Evolutionary conservation across 2,797 vertebrate genomes (phyloP).

Genomic region (Megaceryle alcyon): DNA sequence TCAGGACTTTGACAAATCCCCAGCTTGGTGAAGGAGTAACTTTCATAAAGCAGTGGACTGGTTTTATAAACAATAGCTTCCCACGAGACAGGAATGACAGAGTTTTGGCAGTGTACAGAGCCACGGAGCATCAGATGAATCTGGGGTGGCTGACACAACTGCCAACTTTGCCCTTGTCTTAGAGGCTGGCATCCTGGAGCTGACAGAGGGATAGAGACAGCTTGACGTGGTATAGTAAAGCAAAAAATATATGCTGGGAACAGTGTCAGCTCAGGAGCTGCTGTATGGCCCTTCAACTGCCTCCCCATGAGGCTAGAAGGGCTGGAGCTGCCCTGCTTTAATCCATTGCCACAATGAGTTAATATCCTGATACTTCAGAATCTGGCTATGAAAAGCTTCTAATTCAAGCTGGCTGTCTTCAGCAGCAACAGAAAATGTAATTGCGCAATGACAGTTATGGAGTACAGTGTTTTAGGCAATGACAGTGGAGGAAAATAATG

Average conservation of each 20-base stretch:
- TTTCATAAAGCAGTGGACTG: background rate
- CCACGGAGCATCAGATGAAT: background rate
- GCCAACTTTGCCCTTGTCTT: background rate
- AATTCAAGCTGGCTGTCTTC: constrained; percentile 5
- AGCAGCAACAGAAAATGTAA: constrained; percentile 14
- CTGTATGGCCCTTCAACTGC: background rate
- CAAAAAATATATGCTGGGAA: background rate
- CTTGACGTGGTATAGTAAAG: background rate
- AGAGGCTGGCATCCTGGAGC: constrained; percentile 3
- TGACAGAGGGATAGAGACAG: background rate
- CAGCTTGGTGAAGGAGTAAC: background rate
- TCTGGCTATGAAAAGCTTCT: background rate
- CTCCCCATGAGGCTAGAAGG: background rate
- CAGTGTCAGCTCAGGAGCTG: background rate
- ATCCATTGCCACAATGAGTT: background rate
- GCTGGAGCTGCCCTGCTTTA: background rate
- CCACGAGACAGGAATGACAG: background rate
- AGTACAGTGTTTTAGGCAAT: background rate
- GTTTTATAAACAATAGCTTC: background rate
- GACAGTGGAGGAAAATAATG: background rate
- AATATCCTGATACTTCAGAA: background rate
- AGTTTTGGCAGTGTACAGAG: background rate
- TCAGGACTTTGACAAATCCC: background rate
- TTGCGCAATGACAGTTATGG: background rate
- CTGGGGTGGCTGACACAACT: background rate